Evolutionary conservation across 1,140 invertebrate genomes (phyloP).

Genomic region (Drosophila burlai): DNA sequence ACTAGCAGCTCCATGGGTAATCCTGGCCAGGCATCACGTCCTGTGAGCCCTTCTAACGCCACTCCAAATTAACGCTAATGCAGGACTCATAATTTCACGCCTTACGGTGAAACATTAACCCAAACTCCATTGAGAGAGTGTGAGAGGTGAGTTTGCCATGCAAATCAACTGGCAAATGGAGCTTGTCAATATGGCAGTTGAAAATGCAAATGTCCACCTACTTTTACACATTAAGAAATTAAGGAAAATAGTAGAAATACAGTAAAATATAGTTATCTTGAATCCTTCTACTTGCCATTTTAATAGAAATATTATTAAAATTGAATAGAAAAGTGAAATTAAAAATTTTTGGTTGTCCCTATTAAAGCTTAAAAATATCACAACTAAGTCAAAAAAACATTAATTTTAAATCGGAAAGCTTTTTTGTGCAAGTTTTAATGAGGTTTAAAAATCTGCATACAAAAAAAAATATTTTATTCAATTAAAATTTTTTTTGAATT

Average conservation of each 20-base stretch:
- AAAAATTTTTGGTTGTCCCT: too few species aligned
- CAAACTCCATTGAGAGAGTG: not conserved
- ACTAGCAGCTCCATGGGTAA: conserved; percentile 1
- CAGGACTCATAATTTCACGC: conserved; percentile 69
- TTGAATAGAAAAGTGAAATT: too few species aligned
- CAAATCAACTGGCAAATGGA: conserved; percentile 72
- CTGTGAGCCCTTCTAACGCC: conserved; percentile 15
- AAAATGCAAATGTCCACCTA: conserved; percentile 34
- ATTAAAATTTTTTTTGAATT: not conserved
- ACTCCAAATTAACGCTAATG: conserved; percentile 75
- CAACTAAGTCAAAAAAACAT: not conserved
- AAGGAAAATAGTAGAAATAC: too few species aligned
- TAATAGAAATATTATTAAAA: too few species aligned
- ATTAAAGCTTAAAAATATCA: not conserved
- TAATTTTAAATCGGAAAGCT: not conserved
- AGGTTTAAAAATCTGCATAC: not conserved
- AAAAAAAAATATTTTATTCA: not conserved
- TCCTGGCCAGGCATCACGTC: conserved; percentile 43
- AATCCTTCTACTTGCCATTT: too few species aligned
- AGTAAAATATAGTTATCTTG: too few species aligned
- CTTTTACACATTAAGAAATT: not conserved
- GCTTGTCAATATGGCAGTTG: conserved; percentile 63
- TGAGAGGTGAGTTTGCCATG: conserved; percentile 40
- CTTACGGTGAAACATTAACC: conserved; percentile 48
- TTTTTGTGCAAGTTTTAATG: not conserved